Conservation (phyloP, 2,888 invertebrate species). For the Euplexia lucipara region DNA sequence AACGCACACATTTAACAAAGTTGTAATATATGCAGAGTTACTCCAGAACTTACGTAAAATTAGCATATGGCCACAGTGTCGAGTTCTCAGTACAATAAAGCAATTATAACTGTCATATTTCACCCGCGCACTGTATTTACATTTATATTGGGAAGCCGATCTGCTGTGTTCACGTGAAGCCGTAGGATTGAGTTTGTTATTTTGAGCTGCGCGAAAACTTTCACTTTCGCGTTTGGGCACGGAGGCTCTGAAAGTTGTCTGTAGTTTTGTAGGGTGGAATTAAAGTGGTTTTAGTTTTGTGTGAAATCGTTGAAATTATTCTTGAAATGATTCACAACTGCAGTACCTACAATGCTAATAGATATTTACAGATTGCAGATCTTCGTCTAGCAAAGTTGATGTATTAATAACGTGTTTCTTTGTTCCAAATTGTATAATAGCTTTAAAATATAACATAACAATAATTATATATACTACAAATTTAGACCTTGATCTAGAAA, state of each 20-base stretch:
- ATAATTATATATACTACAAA: too few species aligned
- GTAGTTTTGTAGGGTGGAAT: neutral
- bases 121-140: constrained; percentile 85
- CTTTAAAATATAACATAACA: too few species aligned
- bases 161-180: constrained; percentile 38
- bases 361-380: too few species aligned
- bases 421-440: too few species aligned
- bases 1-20: constrained; percentile 32
- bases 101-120: constrained; percentile 91
- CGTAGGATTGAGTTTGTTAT: constrained; percentile 55
- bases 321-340: neutral
- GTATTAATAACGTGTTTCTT: too few species aligned
- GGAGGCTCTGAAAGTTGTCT: neutral
- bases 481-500: too few species aligned
- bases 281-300: constrained; percentile 5
- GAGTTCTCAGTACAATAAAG: constrained; percentile 87
- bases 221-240: constrained; percentile 4
- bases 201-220: constrained; percentile 58
- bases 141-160: constrained; percentile 86
- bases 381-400: too few species aligned
- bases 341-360: too few species aligned
- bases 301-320: neutral
- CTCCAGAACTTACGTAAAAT: constrained; percentile 68
- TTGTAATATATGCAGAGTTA: constrained; percentile 64
- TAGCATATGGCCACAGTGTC: constrained; percentile 75